Evolutionary conservation across 2,888 invertebrate genomes (phyloP).

Genomic region (Phytoseiulus persimilis): DNA sequence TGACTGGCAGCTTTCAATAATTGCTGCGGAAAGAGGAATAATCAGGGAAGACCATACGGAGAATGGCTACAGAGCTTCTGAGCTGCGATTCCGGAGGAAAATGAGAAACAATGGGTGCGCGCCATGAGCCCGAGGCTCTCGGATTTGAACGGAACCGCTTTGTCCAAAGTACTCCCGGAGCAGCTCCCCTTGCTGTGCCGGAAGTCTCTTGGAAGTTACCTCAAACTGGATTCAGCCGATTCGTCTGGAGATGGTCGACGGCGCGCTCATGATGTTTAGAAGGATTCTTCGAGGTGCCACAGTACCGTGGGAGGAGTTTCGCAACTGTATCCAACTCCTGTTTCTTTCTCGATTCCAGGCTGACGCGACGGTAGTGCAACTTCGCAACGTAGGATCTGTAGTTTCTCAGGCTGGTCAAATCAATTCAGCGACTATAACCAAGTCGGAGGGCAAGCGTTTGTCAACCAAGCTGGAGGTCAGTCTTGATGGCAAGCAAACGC

Average conservation of each 20-base stretch:
- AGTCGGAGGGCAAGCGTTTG: constrained; percentile 36
- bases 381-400: neutral
- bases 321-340: neutral
- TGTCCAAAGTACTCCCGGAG: too few relatives aligned
- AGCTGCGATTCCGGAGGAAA: too few relatives aligned
- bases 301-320: too few relatives aligned
- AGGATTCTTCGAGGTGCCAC: too few relatives aligned
- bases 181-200: too few relatives aligned
- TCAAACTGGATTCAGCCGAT: too few relatives aligned
- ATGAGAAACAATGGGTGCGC: too few relatives aligned
- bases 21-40: neutral
- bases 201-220: too few relatives aligned
- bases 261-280: too few relatives aligned
- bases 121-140: too few relatives aligned
- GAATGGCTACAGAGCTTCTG: neutral
- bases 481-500: neutral
- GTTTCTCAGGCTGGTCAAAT: neutral
- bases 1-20: neutral
- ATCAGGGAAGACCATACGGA: neutral
- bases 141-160: too few relatives aligned
- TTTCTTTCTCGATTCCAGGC: neutral
- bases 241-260: too few relatives aligned
- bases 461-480: constrained; percentile 16
- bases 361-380: constrained; percentile 19
- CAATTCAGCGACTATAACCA: constrained; percentile 32